Evolutionary conservation across 2,113 vertebrate species (phyloP), one percentile per base, ranked within the genome.

Genomic region (Phaethon lepturus): DNA sequence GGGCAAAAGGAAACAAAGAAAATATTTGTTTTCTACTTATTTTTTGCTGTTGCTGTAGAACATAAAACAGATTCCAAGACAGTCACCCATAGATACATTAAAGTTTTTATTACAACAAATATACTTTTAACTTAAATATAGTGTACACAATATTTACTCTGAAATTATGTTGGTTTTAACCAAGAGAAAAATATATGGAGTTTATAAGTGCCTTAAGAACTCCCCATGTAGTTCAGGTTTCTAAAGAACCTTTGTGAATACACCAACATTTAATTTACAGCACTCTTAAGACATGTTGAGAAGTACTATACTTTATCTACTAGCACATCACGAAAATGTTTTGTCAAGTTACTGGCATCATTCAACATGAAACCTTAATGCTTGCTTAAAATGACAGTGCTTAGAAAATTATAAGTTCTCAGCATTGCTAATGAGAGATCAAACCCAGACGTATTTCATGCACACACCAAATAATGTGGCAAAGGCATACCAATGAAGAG

Each of bases 321-420:
- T 24, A 95, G 18, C 40, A 77, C 60, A 76, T 72, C 60, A 78
- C 63, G 77, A 86, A 91, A 91, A 86, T 59, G 7, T 82, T 96
- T 84, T 78, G 84, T 62, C 71, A 89, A 49, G 42, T 55, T 52
- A 78, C 18, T 92, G 35, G 40, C 15, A 50, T 71, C 29, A 93
- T 17, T 88, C 49, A 95, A 25, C 20, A 45, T 20, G 18, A 90
- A 91, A 28, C 29, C 58, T 33, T 86, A 49, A 68, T 55, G 24
- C 14, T 80, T 59, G 67, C 18, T 86, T 69, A 77, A 88, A 88
- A 82, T 78, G 66, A 86, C 33, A 66, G 35, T 24, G 31, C 44
- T 88, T 29, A 53, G 75, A 56, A 86, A 60, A 66, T 50, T n/a
- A 22, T 2, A 5, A 68, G 6, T 52, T 69, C 28, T 90, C 25